phyloP scores from a whole-genome alignment of 2,888 invertebrate species.

The Sarcophaga subvicina region DNA sequence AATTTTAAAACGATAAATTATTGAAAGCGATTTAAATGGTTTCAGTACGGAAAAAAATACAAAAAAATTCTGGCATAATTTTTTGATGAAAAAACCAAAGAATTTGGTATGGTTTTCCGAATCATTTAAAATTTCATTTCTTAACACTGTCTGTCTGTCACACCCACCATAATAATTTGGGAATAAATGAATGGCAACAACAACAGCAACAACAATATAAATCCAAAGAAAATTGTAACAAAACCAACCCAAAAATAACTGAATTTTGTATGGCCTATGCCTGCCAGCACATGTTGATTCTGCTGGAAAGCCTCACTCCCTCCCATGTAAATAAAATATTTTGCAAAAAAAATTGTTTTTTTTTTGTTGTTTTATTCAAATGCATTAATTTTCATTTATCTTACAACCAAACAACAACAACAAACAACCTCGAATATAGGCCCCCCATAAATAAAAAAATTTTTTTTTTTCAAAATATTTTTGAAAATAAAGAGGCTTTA shows the following conservation, averaged over 20 bases:
- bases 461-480: too few relatives aligned
- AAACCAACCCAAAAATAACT: constrained; percentile 31
- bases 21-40: constrained; percentile 51
- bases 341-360: constrained; percentile 17
- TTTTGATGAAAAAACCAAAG: constrained; percentile 24
- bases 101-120: constrained; percentile 59
- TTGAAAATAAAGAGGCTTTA: neutral
- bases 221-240: constrained; percentile 36
- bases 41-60: neutral
- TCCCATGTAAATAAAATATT: constrained; percentile 8
- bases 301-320: neutral
- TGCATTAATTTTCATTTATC: constrained; percentile 30
- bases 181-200: constrained; percentile 38
- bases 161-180: constrained; percentile 65
- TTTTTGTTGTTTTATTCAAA: neutral
- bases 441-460: too few relatives aligned
- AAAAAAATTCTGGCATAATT: constrained; percentile 50
- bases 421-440: neutral
- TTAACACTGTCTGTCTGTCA: constrained; percentile 46
- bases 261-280: neutral
- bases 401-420: constrained; percentile 1
- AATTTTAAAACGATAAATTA: constrained; percentile 61
- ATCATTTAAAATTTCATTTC: constrained; percentile 54
- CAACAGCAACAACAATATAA: constrained; percentile 1
- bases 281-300: constrained; percentile 54